phyloP scores from a whole-genome alignment of 2,797 vertebrate genomes.

The Gobio occitaniae region DNA sequence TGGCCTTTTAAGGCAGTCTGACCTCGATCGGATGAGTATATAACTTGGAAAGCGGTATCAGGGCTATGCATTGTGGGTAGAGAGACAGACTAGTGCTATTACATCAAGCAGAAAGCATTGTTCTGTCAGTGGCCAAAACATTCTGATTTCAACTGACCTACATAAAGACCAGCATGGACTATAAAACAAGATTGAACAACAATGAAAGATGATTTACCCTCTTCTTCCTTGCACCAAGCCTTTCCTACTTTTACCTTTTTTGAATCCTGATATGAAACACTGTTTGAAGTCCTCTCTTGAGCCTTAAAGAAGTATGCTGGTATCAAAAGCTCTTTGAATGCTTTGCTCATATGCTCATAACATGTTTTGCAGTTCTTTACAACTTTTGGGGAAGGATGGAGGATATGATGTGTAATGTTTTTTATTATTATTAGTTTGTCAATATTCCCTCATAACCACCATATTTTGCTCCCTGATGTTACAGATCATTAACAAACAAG shows the following conservation, averaged over 20 bases:
- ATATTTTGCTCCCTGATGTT: conserved; percentile 18
- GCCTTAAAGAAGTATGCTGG: conserved; percentile 48
- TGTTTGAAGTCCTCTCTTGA: conserved; percentile 27
- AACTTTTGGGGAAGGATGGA: not conserved
- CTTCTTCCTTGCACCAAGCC: not conserved
- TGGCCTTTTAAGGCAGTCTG: conserved; percentile 63
- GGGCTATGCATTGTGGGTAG: conserved; percentile 62
- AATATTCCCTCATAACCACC: conserved; percentile 37
- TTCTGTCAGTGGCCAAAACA: conserved; percentile 63
- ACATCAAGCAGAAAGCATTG: conserved; percentile 63
- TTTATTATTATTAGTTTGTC: not conserved
- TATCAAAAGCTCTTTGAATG: conserved; percentile 1
- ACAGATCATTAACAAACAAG: conserved; percentile 46
- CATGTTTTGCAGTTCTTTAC: not conserved
- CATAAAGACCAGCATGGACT: conserved; percentile 67
- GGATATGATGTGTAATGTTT: not conserved
- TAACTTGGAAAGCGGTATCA: conserved; percentile 66
- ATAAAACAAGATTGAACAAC: conserved; percentile 38
- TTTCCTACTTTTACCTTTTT: not conserved
- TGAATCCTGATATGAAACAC: not conserved
- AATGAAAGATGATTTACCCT: conserved; percentile 46
- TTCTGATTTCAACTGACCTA: conserved; percentile 70
- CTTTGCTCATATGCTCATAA: not conserved
- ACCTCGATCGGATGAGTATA: conserved; percentile 64
- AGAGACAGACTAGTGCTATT: conserved; percentile 59